These are phyloP conservation scores for Olivierus martensii DNA, from an alignment of 1,140 invertebrate species.

Conservation along the genomic window DNA sequence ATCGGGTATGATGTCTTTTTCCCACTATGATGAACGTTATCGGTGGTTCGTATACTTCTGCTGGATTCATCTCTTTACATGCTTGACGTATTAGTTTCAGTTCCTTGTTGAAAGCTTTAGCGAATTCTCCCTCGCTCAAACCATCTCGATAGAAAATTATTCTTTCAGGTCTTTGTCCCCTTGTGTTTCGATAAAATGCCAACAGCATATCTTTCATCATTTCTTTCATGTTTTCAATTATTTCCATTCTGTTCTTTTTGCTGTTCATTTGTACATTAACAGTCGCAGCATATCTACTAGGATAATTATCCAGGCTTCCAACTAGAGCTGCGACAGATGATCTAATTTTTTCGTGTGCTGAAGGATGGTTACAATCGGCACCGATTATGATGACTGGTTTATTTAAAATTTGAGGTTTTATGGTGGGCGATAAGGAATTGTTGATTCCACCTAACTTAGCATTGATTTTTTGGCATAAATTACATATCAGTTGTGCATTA, in stretches of 20 bases:
- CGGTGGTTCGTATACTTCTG: conserved; percentile 4
- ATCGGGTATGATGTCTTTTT: conserved; percentile 14
- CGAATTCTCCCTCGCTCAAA: conserved; percentile 34
- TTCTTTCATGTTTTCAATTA: conserved; percentile 42
- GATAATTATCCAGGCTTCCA: conserved; percentile 2
- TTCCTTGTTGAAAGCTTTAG: conserved; percentile 20
- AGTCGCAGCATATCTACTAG: conserved; percentile 7
- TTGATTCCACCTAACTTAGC: background rate
- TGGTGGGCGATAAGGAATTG: background rate
- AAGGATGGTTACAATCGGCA: conserved; percentile 76
- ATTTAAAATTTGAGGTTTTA: conserved; percentile 16
- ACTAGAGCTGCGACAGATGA: conserved; percentile 65
- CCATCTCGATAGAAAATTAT: conserved; percentile 34
- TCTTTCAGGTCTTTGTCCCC: conserved; percentile 20
- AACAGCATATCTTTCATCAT: conserved; percentile 45
- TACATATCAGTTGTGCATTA: conserved; percentile 36
- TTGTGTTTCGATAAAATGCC: background rate
- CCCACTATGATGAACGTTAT: conserved; percentile 18
- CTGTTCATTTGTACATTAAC: conserved; percentile 12
- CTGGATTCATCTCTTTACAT: background rate
- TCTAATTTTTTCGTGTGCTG: conserved; percentile 45
- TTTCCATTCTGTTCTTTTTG: conserved; percentile 2
- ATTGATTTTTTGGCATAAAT: conserved; percentile 54
- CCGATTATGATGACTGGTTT: conserved; percentile 52
- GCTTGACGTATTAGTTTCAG: conserved; percentile 9